phyloP scores from a whole-genome alignment of 1,140 invertebrate species.

The Heliconius hewitsoni region DNA sequence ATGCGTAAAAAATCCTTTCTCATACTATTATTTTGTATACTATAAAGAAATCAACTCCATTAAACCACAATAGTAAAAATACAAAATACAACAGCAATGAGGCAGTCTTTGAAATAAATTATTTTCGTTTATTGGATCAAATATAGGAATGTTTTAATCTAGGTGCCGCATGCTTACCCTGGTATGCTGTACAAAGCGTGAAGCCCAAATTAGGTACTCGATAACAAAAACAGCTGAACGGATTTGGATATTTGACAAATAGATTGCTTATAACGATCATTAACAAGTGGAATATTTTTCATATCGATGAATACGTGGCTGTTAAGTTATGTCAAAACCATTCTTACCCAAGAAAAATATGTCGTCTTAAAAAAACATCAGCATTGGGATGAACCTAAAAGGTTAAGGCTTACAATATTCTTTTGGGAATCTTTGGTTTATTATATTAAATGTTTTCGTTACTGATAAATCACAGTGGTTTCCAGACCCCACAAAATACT shows the following conservation, averaged over 20 bases:
- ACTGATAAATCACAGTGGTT: too few species aligned
- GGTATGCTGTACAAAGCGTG: background rate
- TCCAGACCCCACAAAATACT: too few species aligned
- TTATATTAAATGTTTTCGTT: too few species aligned
- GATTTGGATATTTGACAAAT: background rate
- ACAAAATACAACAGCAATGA: too few species aligned
- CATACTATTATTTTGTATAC: background rate
- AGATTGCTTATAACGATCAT: background rate
- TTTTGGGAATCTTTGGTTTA: too few species aligned
- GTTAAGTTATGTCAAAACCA: background rate
- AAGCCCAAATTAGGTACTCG: background rate
- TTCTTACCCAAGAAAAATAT: background rate
- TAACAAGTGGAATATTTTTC: background rate
- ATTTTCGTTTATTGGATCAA: too few species aligned
- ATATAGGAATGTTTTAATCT: too few species aligned
- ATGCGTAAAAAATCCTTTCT: background rate
- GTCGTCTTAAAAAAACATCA: background rate
- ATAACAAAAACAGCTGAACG: background rate
- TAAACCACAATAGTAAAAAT: too few species aligned
- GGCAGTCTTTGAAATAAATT: too few species aligned
- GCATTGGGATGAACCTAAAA: too few species aligned
- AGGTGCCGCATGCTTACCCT: too few species aligned
- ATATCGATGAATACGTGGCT: background rate
- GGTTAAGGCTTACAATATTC: too few species aligned
- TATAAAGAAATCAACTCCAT: background rate